phyloP scores from a whole-genome alignment of 92 coral and sea anemone genomes.

The Heteractis magnifica region DNA sequence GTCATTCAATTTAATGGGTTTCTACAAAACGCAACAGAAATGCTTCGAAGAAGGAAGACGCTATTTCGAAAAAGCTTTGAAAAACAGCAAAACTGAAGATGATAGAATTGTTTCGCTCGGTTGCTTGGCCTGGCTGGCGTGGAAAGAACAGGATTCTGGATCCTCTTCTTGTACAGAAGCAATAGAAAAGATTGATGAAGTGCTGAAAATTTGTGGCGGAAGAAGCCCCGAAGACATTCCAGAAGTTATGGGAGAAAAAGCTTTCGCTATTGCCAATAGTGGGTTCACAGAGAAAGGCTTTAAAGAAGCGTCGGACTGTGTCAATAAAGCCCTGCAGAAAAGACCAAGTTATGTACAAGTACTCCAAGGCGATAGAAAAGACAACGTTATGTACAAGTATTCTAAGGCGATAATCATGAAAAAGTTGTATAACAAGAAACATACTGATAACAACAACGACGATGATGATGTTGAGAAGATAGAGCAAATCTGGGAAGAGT shows the following conservation, averaged over 20 bases:
- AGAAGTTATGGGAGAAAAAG: conserved; percentile 20
- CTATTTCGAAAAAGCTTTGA: background rate
- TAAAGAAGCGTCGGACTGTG: conserved; percentile 1
- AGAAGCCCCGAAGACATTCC: conserved; percentile 11
- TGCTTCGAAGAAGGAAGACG: background rate
- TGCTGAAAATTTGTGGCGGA: background rate
- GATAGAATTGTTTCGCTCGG: background rate
- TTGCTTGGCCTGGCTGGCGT: conserved; percentile 16
- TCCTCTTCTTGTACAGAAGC: background rate
- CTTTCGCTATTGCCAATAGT: conserved; percentile 8
- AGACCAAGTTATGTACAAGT: too few species aligned
- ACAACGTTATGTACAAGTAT: background rate
- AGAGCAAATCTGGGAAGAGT: conserved; percentile 5
- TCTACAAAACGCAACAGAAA: conserved; percentile 7
- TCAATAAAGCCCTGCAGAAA: conserved; percentile 1
- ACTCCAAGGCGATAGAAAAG: too few species aligned
- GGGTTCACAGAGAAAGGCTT: background rate
- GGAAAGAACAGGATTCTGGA: conserved; percentile 7
- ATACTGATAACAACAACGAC: background rate
- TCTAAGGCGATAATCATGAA: conserved; percentile 6
- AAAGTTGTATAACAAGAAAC: background rate
- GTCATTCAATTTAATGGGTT: conserved; percentile 12
- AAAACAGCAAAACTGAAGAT: conserved; percentile 11
- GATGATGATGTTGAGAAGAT: background rate
- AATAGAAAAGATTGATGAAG: background rate